These are phyloP conservation scores for Nomada ruficornis DNA, from an alignment of 2,888 invertebrate genomes.

Conservation along the genomic window DNA sequence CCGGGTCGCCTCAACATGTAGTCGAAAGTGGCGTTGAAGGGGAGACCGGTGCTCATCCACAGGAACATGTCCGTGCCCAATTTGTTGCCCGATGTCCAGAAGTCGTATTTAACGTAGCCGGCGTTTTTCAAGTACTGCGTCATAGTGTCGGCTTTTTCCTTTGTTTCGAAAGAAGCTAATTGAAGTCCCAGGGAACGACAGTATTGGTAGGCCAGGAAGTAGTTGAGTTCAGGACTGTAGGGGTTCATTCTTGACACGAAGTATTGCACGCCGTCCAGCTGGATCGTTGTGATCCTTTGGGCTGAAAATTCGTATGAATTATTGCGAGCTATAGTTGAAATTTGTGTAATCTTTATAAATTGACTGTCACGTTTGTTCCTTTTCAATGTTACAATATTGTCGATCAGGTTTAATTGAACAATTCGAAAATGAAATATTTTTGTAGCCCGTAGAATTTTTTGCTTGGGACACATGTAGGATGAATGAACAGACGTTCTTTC, in stretches of 20 bases:
- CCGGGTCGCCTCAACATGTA: conserved; percentile 88
- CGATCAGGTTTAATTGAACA: not conserved
- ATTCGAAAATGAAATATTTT: not conserved
- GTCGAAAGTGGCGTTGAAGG: conserved; percentile 95
- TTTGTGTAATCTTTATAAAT: not conserved
- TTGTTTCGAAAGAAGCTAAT: conserved; percentile 93
- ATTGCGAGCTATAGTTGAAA: not conserved
- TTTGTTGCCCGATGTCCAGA: conserved; percentile 95
- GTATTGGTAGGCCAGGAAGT: conserved; percentile 94
- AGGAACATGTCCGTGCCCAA: conserved; percentile 94
- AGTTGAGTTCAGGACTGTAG: conserved; percentile 93
- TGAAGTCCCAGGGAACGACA: conserved; percentile 94
- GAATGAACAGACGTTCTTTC: not conserved
- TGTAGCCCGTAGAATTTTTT: too few relatives aligned
- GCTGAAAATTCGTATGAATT: conserved; percentile 85
- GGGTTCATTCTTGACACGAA: conserved; percentile 95
- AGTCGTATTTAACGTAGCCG: conserved; percentile 93
- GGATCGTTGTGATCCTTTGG: conserved; percentile 94
- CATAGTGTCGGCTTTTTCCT: conserved; percentile 94
- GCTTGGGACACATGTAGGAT: too few relatives aligned
- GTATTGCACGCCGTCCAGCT: conserved; percentile 93
- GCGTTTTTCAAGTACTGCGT: conserved; percentile 93
- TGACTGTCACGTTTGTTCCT: not conserved
- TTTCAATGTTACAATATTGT: too few relatives aligned
- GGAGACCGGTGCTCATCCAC: conserved; percentile 95